phyloP scores from a whole-genome alignment of 2,113 vertebrate genomes.

The Lampris incognitus region DNA sequence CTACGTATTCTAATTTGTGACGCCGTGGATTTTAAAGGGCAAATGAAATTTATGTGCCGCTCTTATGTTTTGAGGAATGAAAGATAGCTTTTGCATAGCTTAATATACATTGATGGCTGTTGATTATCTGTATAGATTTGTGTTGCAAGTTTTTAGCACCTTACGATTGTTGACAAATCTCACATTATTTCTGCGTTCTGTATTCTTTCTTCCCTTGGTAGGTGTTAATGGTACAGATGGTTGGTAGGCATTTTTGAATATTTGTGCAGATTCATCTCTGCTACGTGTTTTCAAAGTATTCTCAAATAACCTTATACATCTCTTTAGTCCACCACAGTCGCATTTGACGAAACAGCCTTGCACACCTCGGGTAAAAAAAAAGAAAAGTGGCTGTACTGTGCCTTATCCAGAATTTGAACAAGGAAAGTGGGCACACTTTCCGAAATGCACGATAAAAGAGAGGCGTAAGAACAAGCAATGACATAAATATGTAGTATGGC shows the following conservation, averaged over 20 bases:
- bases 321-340: background rate
- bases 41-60: background rate
- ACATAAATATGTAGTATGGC: background rate
- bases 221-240: background rate
- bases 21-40: background rate
- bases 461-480: too few relatives aligned
- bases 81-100: background rate
- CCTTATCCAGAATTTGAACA: conserved; percentile 42
- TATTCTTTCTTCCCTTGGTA: background rate
- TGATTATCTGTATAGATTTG: too few relatives aligned
- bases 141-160: background rate
- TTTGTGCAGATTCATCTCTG: background rate
- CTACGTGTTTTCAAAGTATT: background rate
- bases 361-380: conserved; percentile 14
- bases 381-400: conserved; percentile 43
- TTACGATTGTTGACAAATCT: background rate
- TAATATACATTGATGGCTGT: background rate
- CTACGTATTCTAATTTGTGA: background rate
- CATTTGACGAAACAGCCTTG: too few relatives aligned
- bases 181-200: too few relatives aligned
- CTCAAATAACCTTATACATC: background rate
- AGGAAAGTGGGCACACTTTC: background rate
- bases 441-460: background rate
- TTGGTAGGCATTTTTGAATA: background rate
- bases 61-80: background rate